Evolutionary conservation across 2,113 vertebrate species (phyloP).

Genomic region (Amphiprion ocellaris): DNA sequence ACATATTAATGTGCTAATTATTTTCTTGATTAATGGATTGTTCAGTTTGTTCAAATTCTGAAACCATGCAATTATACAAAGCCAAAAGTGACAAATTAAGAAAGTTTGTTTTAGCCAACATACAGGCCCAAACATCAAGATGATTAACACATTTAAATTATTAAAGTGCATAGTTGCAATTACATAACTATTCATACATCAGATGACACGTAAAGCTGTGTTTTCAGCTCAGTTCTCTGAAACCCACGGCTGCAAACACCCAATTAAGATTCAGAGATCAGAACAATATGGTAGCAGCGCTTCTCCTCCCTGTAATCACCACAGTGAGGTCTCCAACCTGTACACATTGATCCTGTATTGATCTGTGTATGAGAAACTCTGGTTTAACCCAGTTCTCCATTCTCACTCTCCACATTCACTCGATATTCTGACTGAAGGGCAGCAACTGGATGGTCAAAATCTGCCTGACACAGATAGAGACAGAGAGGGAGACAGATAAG

Average conservation of each 20-base stretch:
- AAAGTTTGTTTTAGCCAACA: not conserved
- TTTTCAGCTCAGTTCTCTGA: not conserved
- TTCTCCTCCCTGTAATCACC: conserved; percentile 74
- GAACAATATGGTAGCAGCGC: conserved; percentile 42
- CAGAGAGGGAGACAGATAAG: conserved; percentile 9
- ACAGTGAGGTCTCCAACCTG: conserved; percentile 75
- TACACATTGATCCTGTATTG: conserved; percentile 79
- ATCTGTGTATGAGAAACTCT: conserved; percentile 80
- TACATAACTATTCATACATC: not conserved
- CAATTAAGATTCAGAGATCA: conserved; percentile 64
- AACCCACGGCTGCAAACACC: conserved; percentile 41
- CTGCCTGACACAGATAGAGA: conserved; percentile 47
- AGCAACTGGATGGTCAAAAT: conserved; percentile 38
- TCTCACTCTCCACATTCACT: conserved; percentile 63
- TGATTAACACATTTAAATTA: not conserved
- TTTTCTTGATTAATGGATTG: not conserved
- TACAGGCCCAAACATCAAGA: not conserved
- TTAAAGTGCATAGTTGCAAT: not conserved
- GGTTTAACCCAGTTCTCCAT: conserved; percentile 61
- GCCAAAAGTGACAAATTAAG: not conserved
- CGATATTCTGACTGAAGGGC: conserved; percentile 69
- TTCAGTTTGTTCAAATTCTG: not conserved
- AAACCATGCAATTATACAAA: not conserved
- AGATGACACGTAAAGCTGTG: conserved; percentile 25
- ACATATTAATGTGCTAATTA: not conserved